Conservation (phyloP, 2,113 vertebrate genomes). For the Ivindomyrus marchei region DNA sequence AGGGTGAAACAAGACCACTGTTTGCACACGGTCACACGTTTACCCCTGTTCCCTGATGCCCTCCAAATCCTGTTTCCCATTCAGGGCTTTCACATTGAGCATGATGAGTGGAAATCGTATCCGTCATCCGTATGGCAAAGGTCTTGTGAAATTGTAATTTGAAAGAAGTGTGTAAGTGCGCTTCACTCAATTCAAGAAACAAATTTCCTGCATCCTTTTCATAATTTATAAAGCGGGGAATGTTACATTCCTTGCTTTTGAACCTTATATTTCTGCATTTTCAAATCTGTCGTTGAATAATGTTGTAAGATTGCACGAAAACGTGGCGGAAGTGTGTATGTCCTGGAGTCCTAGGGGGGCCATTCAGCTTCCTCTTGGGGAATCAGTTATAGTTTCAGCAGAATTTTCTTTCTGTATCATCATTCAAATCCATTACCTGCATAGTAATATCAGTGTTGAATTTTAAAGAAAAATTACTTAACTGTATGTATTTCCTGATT, state of each 20-base stretch:
- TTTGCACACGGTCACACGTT: neutral
- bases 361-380: neutral
- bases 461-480: neutral
- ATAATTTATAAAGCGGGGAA: neutral
- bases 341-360: neutral
- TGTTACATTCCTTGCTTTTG: neutral
- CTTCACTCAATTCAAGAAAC: neutral
- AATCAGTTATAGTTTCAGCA: neutral
- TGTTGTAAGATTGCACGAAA: neutral
- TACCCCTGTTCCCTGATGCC: neutral
- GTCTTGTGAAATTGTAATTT: neutral
- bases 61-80: slow-evolving; percentile 1
- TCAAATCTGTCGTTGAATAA: neutral
- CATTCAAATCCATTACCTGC: neutral
- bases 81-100: neutral
- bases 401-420: neutral
- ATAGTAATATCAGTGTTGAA: neutral
- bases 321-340: neutral
- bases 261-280: neutral
- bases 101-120: neutral
- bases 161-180: neutral
- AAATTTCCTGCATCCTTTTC: neutral
- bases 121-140: neutral
- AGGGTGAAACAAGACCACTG: neutral
- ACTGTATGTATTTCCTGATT: neutral